phyloP scores from a whole-genome alignment of 37 sponge, comb jelly and placozoan genomes.

The Lycopodina hypogea region DNA sequence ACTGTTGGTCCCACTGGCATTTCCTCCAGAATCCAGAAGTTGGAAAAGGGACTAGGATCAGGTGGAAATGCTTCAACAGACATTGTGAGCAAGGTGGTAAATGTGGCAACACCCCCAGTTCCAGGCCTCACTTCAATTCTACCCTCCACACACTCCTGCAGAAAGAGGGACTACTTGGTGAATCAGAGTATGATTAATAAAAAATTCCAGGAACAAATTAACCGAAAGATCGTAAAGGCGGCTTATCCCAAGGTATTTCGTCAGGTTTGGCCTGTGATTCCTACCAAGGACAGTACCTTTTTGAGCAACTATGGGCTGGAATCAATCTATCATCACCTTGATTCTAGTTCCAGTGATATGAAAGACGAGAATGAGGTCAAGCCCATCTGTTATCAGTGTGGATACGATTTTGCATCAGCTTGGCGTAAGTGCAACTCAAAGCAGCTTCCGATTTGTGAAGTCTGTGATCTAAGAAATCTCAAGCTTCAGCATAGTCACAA shows the following conservation, averaged over 20 bases:
- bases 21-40: conserved; percentile 51
- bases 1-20: conserved; percentile 22
- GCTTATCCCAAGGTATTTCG: conserved; percentile 79
- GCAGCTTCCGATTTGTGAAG: conserved; percentile 69
- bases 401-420: conserved; percentile 82
- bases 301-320: conserved; percentile 76
- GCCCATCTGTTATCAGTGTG: conserved; percentile 75
- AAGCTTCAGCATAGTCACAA: conserved; percentile 73
- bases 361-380: conserved; percentile 44
- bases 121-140: conserved; percentile 20
- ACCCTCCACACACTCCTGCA: conserved; percentile 15
- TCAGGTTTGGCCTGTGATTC: conserved; percentile 88
- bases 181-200: conserved; percentile 17
- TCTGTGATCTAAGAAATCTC: conserved; percentile 77
- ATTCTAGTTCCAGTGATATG: conserved; percentile 12
- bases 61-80: background rate
- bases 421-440: conserved; percentile 82
- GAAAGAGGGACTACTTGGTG: conserved; percentile 46
- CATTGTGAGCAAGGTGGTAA: background rate
- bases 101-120: conserved; percentile 9
- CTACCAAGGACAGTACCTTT: conserved; percentile 63
- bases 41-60: conserved; percentile 9
- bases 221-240: conserved; percentile 47
- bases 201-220: conserved; percentile 56
- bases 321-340: conserved; percentile 51